phyloP scores from a whole-genome alignment of 2,888 invertebrate species.

The Bimastos eiseni region DNA sequence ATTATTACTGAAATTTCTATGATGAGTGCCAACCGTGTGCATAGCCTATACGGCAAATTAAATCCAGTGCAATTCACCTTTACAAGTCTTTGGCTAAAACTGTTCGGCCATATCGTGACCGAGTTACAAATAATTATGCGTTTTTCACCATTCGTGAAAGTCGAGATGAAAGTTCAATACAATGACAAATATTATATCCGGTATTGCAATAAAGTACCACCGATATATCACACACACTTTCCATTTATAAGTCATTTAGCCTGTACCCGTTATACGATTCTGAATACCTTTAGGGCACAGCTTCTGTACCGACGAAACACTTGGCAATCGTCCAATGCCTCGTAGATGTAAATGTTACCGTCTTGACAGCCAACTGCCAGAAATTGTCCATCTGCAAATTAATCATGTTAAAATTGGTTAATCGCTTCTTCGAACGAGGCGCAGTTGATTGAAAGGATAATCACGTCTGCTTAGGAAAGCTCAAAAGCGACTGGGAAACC shows the following conservation, averaged over 20 bases:
- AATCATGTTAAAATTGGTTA: slow-evolving; percentile 37
- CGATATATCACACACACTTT: not conserved
- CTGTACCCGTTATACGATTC: not conserved
- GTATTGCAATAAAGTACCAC: not conserved
- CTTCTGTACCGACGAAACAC: slow-evolving; percentile 69
- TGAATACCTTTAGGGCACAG: slow-evolving; percentile 49
- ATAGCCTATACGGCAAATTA: too few relatives aligned
- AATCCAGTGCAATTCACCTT: too few relatives aligned
- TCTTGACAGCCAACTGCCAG: slow-evolving; percentile 89
- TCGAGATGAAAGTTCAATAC: not conserved
- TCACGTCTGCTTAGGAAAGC: not conserved
- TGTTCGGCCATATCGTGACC: too few relatives aligned
- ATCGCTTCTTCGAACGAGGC: not conserved
- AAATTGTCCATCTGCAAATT: slow-evolving; percentile 77
- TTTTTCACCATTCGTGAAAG: too few relatives aligned
- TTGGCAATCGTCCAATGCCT: slow-evolving; percentile 84
- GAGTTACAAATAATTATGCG: too few relatives aligned
- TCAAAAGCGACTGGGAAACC: too few relatives aligned
- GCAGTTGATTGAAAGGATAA: not conserved
- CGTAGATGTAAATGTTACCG: slow-evolving; percentile 80
- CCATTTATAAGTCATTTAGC: not conserved
- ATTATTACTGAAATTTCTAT: too few relatives aligned
- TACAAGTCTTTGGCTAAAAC: too few relatives aligned
- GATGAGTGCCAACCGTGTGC: too few relatives aligned
- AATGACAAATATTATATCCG: too few relatives aligned